These are phyloP conservation scores for Ianthella basta DNA, from an alignment of 37 sponge, comb jelly and placozoan genomes.

Conservation along the genomic window DNA sequence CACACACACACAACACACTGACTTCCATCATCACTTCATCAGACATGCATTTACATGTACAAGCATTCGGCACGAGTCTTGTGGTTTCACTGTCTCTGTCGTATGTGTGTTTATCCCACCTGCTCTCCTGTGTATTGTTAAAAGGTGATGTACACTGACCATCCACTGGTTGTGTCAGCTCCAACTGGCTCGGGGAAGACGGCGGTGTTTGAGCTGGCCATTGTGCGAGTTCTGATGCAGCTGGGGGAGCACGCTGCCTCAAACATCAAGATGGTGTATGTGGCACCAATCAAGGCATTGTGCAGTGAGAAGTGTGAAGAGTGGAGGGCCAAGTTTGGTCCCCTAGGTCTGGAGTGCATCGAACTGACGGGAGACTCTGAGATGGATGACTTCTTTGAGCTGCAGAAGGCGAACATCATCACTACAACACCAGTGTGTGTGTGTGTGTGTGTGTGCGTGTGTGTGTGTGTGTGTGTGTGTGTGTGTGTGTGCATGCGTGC, in stretches of 20 bases:
- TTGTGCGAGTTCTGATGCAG: constrained; percentile 84
- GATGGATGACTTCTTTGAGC: constrained; percentile 92
- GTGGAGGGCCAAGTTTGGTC: constrained; percentile 90
- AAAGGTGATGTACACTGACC: constrained; percentile 93
- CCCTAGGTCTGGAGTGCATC: constrained; percentile 77
- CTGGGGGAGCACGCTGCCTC: constrained; percentile 28
- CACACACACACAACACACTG: no score
- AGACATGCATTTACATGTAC: no score
- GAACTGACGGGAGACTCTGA: constrained; percentile 98
- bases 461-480: background rate
- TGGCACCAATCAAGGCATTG: constrained; percentile 97
- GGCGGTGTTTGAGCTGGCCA: constrained; percentile 95
- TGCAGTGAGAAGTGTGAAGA: constrained; percentile 92
- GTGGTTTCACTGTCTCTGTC: no score
- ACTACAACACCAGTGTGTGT: constrained; percentile 95
- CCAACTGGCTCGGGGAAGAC: constrained; percentile 99
- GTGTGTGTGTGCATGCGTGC: background rate
- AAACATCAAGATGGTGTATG: constrained; percentile 79
- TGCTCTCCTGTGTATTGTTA: background rate
- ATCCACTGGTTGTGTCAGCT: constrained; percentile 81
- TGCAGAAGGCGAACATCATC: constrained; percentile 89
- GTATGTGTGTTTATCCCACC: no score
- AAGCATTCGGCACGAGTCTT: no score
- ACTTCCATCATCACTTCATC: no score
- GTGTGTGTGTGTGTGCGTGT: background rate